Evolutionary conservation across 1,140 invertebrate genomes (phyloP).

Genomic region (Drosophila yakuba): DNA sequence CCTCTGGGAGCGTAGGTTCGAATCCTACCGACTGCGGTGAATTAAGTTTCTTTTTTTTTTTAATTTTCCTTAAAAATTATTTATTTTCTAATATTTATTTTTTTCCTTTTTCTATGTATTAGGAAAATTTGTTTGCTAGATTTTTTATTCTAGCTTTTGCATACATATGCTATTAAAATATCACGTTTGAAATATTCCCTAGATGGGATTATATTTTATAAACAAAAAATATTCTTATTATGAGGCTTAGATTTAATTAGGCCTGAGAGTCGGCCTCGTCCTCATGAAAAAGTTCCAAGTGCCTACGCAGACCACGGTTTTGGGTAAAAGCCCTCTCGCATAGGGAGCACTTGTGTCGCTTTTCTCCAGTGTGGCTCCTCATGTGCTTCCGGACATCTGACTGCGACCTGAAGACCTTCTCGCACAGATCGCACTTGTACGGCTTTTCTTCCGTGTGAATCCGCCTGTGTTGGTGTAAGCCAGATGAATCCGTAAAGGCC

Average conservation of each 20-base stretch:
- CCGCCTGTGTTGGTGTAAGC: neutral
- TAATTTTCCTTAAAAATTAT: neutral
- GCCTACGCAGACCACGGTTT: too few species aligned
- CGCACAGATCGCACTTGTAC: neutral
- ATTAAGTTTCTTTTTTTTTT: neutral
- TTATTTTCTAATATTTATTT: too few species aligned
- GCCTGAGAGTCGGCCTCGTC: too few species aligned
- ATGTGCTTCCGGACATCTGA: neutral
- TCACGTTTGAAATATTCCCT: too few species aligned
- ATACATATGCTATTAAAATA: too few species aligned
- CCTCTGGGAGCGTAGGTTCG: constrained; percentile 94
- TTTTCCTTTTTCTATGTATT: too few species aligned
- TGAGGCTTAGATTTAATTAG: too few species aligned
- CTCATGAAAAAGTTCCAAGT: too few species aligned
- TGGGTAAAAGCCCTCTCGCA: neutral
- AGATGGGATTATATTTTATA: too few species aligned
- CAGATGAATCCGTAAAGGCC: neutral
- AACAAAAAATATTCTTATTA: too few species aligned
- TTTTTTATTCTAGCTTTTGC: too few species aligned
- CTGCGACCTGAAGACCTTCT: neutral
- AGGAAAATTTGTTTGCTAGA: too few species aligned
- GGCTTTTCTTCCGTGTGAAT: neutral
- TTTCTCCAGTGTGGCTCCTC: neutral
- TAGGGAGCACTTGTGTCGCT: neutral
- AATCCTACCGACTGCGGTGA: constrained; percentile 91